phyloP scores from a whole-genome alignment of 2,888 invertebrate genomes.

The Aethes cnicana region DNA sequence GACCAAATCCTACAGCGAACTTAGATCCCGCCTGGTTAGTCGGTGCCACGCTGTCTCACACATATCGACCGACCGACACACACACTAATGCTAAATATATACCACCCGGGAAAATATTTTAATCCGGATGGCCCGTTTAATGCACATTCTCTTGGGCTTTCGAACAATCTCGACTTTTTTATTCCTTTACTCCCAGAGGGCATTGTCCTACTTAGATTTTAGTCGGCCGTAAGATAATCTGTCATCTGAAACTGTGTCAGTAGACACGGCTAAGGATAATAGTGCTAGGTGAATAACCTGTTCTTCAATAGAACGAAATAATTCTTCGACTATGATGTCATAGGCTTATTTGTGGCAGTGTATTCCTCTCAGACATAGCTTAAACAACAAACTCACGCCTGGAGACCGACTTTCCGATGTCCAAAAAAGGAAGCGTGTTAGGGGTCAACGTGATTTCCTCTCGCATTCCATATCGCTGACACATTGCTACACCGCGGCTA shows the following conservation, averaged over 20 bases:
- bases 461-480: constrained; percentile 74
- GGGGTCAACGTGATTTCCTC: constrained; percentile 76
- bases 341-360: constrained; percentile 38
- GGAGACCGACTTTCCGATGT: constrained; percentile 57
- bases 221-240: constrained; percentile 51
- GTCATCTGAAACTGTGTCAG: constrained; percentile 61
- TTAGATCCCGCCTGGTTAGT: constrained; percentile 67
- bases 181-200: constrained; percentile 50
- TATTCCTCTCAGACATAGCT: constrained; percentile 34
- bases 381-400: constrained; percentile 44
- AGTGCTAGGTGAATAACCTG: constrained; percentile 56
- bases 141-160: constrained; percentile 72
- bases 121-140: constrained; percentile 78
- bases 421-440: constrained; percentile 70
- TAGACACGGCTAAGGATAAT: constrained; percentile 57
- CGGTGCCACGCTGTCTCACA: constrained; percentile 82
- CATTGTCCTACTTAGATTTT: constrained; percentile 60
- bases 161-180: constrained; percentile 60
- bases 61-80: constrained; percentile 68
- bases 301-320: constrained; percentile 42
- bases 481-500: constrained; percentile 60
- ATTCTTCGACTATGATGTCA: constrained; percentile 50
- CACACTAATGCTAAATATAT: constrained; percentile 79
- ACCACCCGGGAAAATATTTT: constrained; percentile 77
- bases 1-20: constrained; percentile 68